phyloP scores from a whole-genome alignment of 2,113 vertebrate genomes.

The Thomomys bottae region DNA sequence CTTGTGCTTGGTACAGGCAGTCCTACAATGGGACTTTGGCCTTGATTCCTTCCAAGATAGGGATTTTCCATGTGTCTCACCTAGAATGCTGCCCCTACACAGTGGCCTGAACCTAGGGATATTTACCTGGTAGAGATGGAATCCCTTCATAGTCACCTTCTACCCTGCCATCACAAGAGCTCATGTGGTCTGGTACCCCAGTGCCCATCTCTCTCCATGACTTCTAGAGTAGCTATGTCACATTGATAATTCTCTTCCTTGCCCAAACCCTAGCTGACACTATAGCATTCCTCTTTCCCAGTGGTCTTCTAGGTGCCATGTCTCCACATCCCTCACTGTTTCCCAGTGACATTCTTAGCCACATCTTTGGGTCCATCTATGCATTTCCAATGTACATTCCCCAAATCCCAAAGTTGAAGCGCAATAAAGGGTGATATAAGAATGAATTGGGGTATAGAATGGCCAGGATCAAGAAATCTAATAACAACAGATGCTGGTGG shows the following conservation, averaged over 20 bases:
- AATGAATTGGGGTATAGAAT: not conserved
- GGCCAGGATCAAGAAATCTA: no score
- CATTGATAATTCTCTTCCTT: not conserved
- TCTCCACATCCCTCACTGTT: not conserved
- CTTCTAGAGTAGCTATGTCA: not conserved
- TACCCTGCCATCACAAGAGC: no score
- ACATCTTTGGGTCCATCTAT: rapidly evolving
- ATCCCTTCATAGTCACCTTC: not conserved
- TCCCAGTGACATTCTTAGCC: not conserved
- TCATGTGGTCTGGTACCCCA: not conserved
- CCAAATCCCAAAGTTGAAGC: not conserved
- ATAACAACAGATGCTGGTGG: no score
- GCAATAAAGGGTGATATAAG: not conserved
- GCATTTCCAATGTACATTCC: not conserved
- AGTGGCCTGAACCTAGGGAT: not conserved
- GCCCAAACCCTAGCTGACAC: not conserved
- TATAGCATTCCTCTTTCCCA: not conserved
- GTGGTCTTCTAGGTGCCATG: not conserved
- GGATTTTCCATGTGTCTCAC: not conserved
- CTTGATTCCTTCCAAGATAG: not conserved
- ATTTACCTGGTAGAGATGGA: not conserved
- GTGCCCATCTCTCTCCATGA: not conserved
- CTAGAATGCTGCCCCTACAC: rapidly evolving
- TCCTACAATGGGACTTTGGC: not conserved
- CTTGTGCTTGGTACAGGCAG: not conserved